Base-by-base conservation (phyloP, 2,797 vertebrate genomes). In the Octomys mimax region DNA sequence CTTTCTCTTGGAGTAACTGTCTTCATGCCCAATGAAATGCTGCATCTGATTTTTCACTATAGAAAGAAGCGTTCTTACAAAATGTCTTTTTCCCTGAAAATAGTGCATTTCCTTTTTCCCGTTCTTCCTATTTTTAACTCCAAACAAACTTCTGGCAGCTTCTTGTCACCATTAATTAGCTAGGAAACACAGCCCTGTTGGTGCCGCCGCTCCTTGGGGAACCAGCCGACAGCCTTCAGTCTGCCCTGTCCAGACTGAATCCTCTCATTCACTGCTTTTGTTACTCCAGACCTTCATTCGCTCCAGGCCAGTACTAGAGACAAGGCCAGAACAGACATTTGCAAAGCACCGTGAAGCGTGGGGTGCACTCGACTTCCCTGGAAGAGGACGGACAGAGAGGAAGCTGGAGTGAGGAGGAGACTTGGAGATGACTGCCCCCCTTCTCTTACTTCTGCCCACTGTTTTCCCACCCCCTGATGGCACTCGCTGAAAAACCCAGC, bases 21-120 rank as follows among this genome's bases (percentile, higher is more conserved):
- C 79, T 88, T 84, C 42, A n/a, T 70, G 39, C 52, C 70, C 75
- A 62, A 78, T 84, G 78, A 92, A 92, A 88, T 33, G 10, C 5
- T 70, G 36, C 54, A 13, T 57, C 9, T 22, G 26, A 91, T 28
- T 46, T 46, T 75, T 61, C 68, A 18, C 42, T 18, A 61, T 13
- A 21, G 24, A 78, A 84, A 84, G 28, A 62, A 92, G 88, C 62
- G 18, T n/a, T 64, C 61, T 84, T 70, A 24, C 26, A 24, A 71
- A 78, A 82, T 62, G 12, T 46, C 77, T 39, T 54, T 83, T 77
- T 28, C 36, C 66, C 36, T 42, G 9, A 64, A 87, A 77, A 42
- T 75, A 49, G 24, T 66, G 33, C 71, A 46, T 42, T 77, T 59
- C 49, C 26, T 87, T 49, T 52, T 83, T 83, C 54, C 68, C 6